Conservation (phyloP, 2,888 invertebrate species). For the Noctua janthina region DNA sequence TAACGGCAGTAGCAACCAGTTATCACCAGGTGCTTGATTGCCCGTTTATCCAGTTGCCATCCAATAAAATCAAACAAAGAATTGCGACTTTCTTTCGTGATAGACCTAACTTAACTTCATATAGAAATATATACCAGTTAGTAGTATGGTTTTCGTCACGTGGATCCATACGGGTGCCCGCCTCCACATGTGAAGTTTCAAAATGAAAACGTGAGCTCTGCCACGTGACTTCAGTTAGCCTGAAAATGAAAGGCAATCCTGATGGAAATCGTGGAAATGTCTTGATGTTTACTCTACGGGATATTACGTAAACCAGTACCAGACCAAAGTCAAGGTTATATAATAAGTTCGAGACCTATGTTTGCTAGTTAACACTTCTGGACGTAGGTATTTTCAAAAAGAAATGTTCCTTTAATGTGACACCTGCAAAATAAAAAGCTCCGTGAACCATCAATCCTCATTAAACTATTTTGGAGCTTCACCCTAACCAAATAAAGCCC, state of each 20-base stretch:
- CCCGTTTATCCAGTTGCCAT: background rate
- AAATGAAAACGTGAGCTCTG: conserved; percentile 7
- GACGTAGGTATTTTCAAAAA: background rate
- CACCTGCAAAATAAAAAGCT: background rate
- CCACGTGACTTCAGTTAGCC: conserved; percentile 20
- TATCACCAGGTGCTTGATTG: background rate
- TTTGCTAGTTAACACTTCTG: background rate
- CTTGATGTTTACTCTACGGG: background rate
- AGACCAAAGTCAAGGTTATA: background rate
- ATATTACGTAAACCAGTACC: background rate
- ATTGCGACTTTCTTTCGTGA: background rate
- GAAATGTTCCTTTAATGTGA: background rate
- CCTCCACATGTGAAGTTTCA: background rate
- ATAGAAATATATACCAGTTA: background rate
- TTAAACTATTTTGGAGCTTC: conserved; percentile 3
- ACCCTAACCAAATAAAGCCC: background rate
- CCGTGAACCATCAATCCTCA: background rate
- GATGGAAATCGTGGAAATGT: background rate
- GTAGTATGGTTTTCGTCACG: conserved; percentile 25
- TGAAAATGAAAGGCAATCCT: conserved; percentile 16
- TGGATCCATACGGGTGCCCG: background rate
- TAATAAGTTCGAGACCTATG: background rate
- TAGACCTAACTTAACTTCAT: background rate
- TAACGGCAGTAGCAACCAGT: background rate
- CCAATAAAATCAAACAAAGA: background rate